These are phyloP conservation scores for Lates calcarifer DNA, from an alignment of 2,113 vertebrate genomes.

Conservation along the genomic window DNA sequence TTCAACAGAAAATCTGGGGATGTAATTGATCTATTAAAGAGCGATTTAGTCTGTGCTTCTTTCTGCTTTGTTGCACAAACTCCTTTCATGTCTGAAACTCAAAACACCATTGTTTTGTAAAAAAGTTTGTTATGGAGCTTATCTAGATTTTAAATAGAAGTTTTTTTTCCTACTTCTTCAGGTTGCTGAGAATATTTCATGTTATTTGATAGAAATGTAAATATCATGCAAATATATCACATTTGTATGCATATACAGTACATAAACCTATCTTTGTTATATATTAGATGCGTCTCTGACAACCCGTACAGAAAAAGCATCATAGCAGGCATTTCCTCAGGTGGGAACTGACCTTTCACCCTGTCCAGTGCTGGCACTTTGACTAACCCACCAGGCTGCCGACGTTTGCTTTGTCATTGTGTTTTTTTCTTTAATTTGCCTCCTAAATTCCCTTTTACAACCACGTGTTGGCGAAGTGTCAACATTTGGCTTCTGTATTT, in stretches of 20 bases:
- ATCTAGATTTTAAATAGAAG: slow-evolving; percentile 7
- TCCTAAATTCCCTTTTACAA: slow-evolving; percentile 3
- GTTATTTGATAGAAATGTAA: slow-evolving; percentile 1
- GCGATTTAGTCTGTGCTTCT: slow-evolving; percentile 31
- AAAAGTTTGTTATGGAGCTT: slow-evolving; percentile 36
- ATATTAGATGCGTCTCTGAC: not conserved
- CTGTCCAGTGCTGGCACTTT: not conserved
- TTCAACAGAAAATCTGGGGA: slow-evolving; percentile 49
- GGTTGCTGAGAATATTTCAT: not conserved
- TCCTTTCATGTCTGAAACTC: slow-evolving; percentile 47
- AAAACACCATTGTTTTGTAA: slow-evolving; percentile 31
- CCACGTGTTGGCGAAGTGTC: slow-evolving; percentile 25
- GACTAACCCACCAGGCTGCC: not conserved
- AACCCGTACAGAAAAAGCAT: not conserved
- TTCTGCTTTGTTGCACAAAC: slow-evolving; percentile 40
- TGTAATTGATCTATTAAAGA: slow-evolving; percentile 67
- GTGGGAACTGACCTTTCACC: not conserved
- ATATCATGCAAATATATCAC: not conserved
- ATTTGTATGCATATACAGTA: not conserved
- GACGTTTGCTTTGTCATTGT: not conserved
- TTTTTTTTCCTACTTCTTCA: not conserved
- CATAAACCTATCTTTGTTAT: not conserved
- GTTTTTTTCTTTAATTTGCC: not conserved
- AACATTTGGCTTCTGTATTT: slow-evolving; percentile 40
- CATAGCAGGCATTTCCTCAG: not conserved